These are phyloP conservation scores for Trichogramma pretiosum DNA, from an alignment of 1,140 invertebrate genomes.

Conservation along the genomic window DNA sequence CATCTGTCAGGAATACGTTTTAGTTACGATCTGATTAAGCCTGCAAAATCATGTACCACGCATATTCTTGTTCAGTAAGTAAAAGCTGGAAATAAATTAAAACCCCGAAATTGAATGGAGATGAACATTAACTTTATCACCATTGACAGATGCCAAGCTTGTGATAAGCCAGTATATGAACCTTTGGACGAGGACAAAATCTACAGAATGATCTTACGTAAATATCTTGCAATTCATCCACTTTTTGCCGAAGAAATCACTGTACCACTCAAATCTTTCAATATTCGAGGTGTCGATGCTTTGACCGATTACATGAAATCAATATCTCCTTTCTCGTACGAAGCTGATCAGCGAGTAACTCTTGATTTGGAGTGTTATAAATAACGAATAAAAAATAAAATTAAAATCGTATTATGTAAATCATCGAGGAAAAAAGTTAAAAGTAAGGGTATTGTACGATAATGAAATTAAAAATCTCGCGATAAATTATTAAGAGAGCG, in stretches of 20 bases:
- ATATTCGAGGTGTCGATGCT: slow-evolving; percentile 21
- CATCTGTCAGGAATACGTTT: background rate
- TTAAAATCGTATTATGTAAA: too few species aligned
- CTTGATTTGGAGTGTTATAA: too few species aligned
- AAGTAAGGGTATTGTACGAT: too few species aligned
- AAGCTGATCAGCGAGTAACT: slow-evolving; percentile 24
- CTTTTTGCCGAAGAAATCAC: slow-evolving; percentile 20
- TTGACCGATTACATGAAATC: slow-evolving; percentile 23
- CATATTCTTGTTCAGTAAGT: background rate
- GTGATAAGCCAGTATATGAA: slow-evolving; percentile 55
- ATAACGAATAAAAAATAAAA: too few species aligned
- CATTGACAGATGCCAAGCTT: slow-evolving; percentile 56
- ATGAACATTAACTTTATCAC: slow-evolving; percentile 44
- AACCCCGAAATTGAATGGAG: background rate
- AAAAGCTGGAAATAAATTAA: background rate
- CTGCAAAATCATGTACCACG: background rate
- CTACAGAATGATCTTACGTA: slow-evolving; percentile 57
- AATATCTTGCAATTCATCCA: slow-evolving; percentile 56
- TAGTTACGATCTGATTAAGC: background rate
- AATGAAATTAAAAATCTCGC: too few species aligned
- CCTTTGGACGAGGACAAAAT: slow-evolving; percentile 41
- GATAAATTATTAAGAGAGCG: too few species aligned
- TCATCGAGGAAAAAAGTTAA: too few species aligned
- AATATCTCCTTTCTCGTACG: slow-evolving; percentile 26
- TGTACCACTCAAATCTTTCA: slow-evolving; percentile 26